These are phyloP conservation scores for Ornithoptera alexandrae DNA, from an alignment of 2,888 invertebrate species.

Conservation along the genomic window DNA sequence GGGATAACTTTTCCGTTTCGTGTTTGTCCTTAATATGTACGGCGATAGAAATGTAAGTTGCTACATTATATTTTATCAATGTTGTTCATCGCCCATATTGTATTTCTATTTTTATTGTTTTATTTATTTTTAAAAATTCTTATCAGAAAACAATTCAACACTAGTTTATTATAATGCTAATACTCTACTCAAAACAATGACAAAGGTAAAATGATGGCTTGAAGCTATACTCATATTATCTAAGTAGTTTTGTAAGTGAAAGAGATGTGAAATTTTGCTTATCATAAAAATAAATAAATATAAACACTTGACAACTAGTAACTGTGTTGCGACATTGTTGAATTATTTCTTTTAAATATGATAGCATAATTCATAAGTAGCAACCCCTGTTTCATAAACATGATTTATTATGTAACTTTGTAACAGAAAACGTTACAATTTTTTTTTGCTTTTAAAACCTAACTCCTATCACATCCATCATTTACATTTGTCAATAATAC, in stretches of 20 bases:
- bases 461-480: constrained; percentile 25
- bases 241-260: too few relatives aligned
- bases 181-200: too few relatives aligned
- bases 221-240: too few relatives aligned
- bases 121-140: not conserved
- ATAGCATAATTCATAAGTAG: too few relatives aligned
- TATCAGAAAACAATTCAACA: too few relatives aligned
- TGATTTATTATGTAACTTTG: not conserved
- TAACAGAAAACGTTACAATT: not conserved
- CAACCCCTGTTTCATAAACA: not conserved
- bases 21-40: constrained; percentile 70
- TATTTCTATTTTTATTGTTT: not conserved
- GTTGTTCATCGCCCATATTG: not conserved
- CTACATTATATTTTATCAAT: not conserved
- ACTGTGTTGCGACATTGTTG: too few relatives aligned
- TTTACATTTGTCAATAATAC: constrained; percentile 28
- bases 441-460: constrained; percentile 12
- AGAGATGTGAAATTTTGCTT: too few relatives aligned
- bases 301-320: too few relatives aligned
- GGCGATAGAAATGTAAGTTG: constrained; percentile 34
- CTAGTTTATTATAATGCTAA: too few relatives aligned
- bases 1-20: constrained; percentile 62
- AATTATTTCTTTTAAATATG: too few relatives aligned
- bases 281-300: too few relatives aligned
- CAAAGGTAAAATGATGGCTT: too few relatives aligned